These are phyloP conservation scores for Pheosia tremula DNA, from an alignment of 2,888 invertebrate species.

Conservation along the genomic window DNA sequence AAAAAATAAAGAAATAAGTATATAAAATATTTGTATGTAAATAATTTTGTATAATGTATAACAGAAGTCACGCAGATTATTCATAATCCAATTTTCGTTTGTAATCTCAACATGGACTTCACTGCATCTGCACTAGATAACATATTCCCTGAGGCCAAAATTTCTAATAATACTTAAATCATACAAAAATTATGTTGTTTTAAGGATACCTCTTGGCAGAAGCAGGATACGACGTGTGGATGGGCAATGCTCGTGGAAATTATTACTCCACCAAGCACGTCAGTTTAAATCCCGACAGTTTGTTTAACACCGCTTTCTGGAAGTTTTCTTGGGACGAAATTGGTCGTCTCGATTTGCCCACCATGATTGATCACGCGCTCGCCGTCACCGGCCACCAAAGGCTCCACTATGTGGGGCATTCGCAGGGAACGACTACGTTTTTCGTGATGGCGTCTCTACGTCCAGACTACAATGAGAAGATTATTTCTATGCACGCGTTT, in stretches of 20 bases:
- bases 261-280: slow-evolving; percentile 85
- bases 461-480: slow-evolving; percentile 88
- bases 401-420: slow-evolving; percentile 92
- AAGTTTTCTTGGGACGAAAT: slow-evolving; percentile 93
- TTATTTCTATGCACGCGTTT: slow-evolving; percentile 87
- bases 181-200: slow-evolving; percentile 7
- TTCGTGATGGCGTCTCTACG: slow-evolving; percentile 86
- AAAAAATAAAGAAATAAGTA: no score
- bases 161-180: no score
- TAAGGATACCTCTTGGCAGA: slow-evolving; percentile 85
- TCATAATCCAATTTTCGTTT: no score
- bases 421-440: slow-evolving; percentile 87
- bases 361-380: slow-evolving; percentile 91
- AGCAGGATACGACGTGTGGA: slow-evolving; percentile 91
- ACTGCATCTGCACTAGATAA: no score
- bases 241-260: slow-evolving; percentile 92
- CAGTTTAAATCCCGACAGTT: slow-evolving; percentile 61
- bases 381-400: slow-evolving; percentile 80
- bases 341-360: slow-evolving; percentile 90
- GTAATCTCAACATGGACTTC: no score
- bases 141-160: no score
- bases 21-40: no score
- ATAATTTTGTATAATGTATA: no score
- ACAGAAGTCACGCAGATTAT: no score
- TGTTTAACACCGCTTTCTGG: slow-evolving; percentile 84